Evolutionary conservation across 2,113 vertebrate species (phyloP), one percentile per base, ranked within the genome.

Genomic region (Entosphenus tridentatus): DNA sequence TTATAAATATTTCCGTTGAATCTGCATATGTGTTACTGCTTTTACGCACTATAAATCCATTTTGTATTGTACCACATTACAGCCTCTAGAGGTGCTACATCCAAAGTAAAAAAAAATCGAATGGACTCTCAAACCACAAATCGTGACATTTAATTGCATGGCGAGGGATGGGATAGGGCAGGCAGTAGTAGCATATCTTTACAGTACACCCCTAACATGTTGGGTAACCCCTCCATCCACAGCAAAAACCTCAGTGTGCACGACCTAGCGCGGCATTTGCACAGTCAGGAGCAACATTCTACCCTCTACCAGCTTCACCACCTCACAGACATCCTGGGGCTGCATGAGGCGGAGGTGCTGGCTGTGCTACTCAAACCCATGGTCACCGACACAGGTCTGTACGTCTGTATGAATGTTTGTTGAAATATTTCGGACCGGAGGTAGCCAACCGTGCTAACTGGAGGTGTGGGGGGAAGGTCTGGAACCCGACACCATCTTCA

Each of bases 301-400:
- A 83, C 87, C 1, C 76, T 98, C 7, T 91, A 88, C 57, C 81
- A 87, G 69, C 82, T 98, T 70, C 83, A 96, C 75, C 86, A 84
- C 68, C 81, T 98, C 74, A 91, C 86, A 71, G 82, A 86, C 73
- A 76, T 98, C 71, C 78, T 85, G 76, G 78, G 80, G 67, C 81
- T 85, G 76, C 83, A 86, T 59, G 90, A 96, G 75, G 81, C 81
- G 0, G 79, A 79, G 74, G 86, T 96, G 71, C 78, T 87, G 73
- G 79, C 83, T 56, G 81, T 97, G 13, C 82, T 98, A 73, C 83
- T 87, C 1, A 83, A 77, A 58, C 77, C 78, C 39, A 39, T 39
- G 39, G 39, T 39, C 39, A 39, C 39, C 39, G 39, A 39, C 39
- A 39, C 56, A 18, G 70, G 16, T 8, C 57, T 68, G 55, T 56